Percentiles rank a stretch among this genome's conserved stretches.
Evolutionary conservation across 2,797 vertebrate genomes (phyloP).

Genomic region (Enteromius argenteus): DNA sequence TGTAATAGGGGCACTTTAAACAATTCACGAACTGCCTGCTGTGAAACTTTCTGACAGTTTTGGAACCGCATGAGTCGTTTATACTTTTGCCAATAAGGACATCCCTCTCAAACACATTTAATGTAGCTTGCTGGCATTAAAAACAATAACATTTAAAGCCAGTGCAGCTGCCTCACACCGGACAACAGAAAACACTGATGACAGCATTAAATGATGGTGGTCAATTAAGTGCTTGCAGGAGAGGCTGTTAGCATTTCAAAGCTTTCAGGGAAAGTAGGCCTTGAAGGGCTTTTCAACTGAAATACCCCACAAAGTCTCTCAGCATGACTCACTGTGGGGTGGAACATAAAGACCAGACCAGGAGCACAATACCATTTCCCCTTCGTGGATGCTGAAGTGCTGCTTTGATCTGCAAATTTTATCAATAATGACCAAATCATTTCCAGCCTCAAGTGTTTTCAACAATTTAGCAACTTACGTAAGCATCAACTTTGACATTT

Average conservation of each 20-base stretch:
- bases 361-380: conserved; percentile 29
- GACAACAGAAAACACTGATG: conserved; percentile 42
- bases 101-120: neutral
- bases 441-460: conserved; percentile 35
- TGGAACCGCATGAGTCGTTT: neutral
- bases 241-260: conserved; percentile 68
- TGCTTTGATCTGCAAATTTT: conserved; percentile 47
- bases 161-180: neutral
- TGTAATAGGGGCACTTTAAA: neutral
- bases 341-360: conserved; percentile 5
- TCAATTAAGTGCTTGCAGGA: conserved; percentile 65
- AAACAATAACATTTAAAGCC: conserved; percentile 11
- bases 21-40: neutral
- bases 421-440: conserved; percentile 31
- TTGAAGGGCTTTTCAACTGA: conserved; percentile 53
- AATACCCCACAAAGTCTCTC: conserved; percentile 29
- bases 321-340: conserved; percentile 42
- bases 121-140: neutral
- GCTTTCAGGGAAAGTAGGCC: conserved; percentile 49
- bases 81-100: neutral
- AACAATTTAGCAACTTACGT: neutral
- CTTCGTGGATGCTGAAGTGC: conserved; percentile 32
- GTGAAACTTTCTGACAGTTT: neutral
- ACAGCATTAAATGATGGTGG: conserved; percentile 25
- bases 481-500: neutral